Conservation (phyloP, 2,797 vertebrate genomes). For the Premnoplex brunnescens region DNA sequence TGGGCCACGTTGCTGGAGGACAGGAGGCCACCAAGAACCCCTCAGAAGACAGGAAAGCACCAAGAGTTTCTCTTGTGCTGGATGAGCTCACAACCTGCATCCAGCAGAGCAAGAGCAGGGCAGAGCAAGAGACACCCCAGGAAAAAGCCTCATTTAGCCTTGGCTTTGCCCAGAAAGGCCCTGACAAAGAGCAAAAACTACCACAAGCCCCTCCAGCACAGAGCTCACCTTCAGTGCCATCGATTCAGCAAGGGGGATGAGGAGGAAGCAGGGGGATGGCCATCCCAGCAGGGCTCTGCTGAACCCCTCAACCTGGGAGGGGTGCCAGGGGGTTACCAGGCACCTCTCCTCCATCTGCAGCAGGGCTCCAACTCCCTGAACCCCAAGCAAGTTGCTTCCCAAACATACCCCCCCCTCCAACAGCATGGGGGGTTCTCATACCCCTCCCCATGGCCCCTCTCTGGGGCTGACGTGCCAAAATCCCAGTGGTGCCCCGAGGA, state of each 20-base stretch:
- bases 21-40: not conserved
- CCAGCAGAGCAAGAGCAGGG: not conserved
- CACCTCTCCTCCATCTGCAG: not conserved
- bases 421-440: not conserved
- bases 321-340: not conserved
- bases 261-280: not conserved
- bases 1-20: not conserved
- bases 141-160: not conserved
- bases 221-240: not conserved
- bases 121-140: not conserved
- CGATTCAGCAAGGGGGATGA: fast-evolving
- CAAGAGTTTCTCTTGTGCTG: not conserved
- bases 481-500: not conserved
- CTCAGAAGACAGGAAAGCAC: not conserved
- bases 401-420: not conserved
- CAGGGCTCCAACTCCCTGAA: not conserved
- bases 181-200: not conserved
- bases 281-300: not conserved
- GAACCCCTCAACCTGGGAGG: not conserved
- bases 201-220: not conserved
- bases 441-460: not conserved
- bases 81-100: not conserved
- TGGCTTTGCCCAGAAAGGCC: not conserved
- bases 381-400: fast-evolving
- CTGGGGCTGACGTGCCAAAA: not conserved